Conservation (phyloP, 2,888 invertebrate species). For the Hypomecis atomaria region DNA sequence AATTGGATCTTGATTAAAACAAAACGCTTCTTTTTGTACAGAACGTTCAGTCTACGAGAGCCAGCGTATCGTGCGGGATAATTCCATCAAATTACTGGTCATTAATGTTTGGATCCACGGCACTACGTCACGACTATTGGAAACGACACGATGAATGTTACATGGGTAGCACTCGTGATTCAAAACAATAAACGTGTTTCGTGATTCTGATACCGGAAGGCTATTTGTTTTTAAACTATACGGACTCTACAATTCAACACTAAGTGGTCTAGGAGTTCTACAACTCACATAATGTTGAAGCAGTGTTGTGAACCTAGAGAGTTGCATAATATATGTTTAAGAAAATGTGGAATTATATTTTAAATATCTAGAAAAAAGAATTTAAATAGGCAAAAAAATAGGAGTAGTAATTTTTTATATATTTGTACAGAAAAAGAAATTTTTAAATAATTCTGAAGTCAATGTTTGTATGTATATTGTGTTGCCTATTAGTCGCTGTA, state of each 20-base stretch:
- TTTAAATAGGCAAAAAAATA: too few relatives aligned
- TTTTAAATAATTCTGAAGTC: too few relatives aligned
- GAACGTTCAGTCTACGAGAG: neutral
- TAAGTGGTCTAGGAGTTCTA: neutral
- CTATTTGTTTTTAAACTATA: conserved; percentile 10
- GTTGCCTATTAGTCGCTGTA: too few relatives aligned
- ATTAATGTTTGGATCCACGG: conserved; percentile 54
- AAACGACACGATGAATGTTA: conserved; percentile 28
- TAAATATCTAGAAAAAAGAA: neutral
- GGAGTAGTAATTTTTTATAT: too few relatives aligned
- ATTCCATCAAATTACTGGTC: conserved; percentile 64
- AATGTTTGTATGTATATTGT: too few relatives aligned
- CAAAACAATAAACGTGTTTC: conserved; percentile 31
- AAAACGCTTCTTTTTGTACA: conserved; percentile 7
- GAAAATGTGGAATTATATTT: neutral
- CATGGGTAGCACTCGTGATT: conserved; percentile 4
- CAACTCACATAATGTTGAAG: too few relatives aligned
- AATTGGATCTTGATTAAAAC: conserved; percentile 1
- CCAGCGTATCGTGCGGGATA: conserved; percentile 55
- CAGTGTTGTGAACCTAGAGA: too few relatives aligned
- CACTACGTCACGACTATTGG: conserved; percentile 47
- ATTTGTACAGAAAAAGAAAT: too few relatives aligned
- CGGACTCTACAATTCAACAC: neutral
- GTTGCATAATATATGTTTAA: too few relatives aligned
- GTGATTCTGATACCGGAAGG: conserved; percentile 14